These are phyloP conservation scores for Catharus ustulatus DNA, from an alignment of 2,797 vertebrate species.

Conservation along the genomic window DNA sequence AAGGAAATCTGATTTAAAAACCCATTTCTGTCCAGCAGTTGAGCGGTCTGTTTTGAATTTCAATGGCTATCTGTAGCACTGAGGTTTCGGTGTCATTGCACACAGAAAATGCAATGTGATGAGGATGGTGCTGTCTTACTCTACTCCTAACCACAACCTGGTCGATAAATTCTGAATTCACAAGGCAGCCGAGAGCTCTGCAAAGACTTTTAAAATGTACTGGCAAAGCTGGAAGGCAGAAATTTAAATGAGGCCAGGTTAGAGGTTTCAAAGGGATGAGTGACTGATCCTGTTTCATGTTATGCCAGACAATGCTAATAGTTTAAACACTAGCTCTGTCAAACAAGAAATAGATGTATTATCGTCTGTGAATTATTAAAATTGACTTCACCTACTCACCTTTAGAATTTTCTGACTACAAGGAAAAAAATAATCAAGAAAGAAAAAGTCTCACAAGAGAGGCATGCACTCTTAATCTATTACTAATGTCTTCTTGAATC, in stretches of 20 bases:
- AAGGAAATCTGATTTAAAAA: slow-evolving; percentile 16
- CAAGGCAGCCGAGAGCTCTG: slow-evolving; percentile 32
- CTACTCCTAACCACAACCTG: background rate
- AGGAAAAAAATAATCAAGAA: background rate
- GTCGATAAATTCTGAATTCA: slow-evolving; percentile 42
- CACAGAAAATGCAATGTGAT: background rate
- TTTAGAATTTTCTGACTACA: background rate
- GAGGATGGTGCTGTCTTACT: background rate
- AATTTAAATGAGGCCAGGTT: slow-evolving; percentile 20
- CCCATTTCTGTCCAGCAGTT: background rate
- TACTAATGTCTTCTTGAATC: slow-evolving; percentile 34
- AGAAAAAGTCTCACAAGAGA: background rate
- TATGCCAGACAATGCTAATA: slow-evolving; percentile 50
- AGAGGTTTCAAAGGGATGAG: slow-evolving; percentile 43
- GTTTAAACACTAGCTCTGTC: slow-evolving; percentile 41
- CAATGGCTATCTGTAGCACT: background rate
- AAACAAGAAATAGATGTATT: slow-evolving; percentile 51
- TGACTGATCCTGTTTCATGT: slow-evolving; percentile 36
- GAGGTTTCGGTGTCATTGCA: background rate
- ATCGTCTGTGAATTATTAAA: slow-evolving; percentile 55
- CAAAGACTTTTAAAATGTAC: slow-evolving; percentile 31
- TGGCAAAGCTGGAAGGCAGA: slow-evolving; percentile 44
- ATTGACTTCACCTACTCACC: slow-evolving; percentile 29
- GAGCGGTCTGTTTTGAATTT: slow-evolving; percentile 10
- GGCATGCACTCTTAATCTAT: slow-evolving; percentile 46